Evolutionary conservation across 2,113 vertebrate species (phyloP).

Genomic region (Oreochromis tanganicae): DNA sequence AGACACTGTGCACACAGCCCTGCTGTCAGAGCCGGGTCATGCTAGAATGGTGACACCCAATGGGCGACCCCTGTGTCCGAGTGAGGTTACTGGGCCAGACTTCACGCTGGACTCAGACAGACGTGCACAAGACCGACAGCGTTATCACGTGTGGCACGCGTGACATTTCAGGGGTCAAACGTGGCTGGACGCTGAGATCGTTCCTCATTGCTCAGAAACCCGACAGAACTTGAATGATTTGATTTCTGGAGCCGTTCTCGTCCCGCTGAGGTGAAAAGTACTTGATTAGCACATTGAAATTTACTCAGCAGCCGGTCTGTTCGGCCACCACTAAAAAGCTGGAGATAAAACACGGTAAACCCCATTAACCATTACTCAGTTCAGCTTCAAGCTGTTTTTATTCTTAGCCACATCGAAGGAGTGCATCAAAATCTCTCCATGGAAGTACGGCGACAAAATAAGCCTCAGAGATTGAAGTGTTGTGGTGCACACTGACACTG

Average conservation of each 20-base stretch:
- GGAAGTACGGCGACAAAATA: neutral
- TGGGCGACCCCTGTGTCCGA: conserved; percentile 50
- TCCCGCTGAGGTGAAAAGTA: conserved; percentile 55
- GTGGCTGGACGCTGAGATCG: neutral
- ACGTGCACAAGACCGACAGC: neutral
- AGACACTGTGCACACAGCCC: conserved; percentile 49
- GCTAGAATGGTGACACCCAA: conserved; percentile 45
- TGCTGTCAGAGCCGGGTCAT: conserved; percentile 41
- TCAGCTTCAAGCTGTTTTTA: conserved; percentile 9
- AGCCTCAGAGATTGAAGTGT: neutral
- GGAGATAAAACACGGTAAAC: conserved; percentile 9
- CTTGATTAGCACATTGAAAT: conserved; percentile 61
- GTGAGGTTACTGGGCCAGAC: conserved; percentile 9
- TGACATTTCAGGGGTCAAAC: neutral
- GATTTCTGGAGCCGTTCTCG: neutral
- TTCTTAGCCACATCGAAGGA: neutral
- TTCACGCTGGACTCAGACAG: conserved; percentile 7
- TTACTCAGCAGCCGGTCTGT: conserved; percentile 10
- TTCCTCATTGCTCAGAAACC: neutral
- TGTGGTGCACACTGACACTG: neutral
- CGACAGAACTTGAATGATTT: conserved; percentile 8
- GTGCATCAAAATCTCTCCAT: neutral
- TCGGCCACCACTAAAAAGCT: neutral
- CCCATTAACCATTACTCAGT: conserved; percentile 24
- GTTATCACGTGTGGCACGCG: neutral